Base-by-base conservation (phyloP, 2,797 vertebrate species). In the Enoplosus armatus region DNA sequence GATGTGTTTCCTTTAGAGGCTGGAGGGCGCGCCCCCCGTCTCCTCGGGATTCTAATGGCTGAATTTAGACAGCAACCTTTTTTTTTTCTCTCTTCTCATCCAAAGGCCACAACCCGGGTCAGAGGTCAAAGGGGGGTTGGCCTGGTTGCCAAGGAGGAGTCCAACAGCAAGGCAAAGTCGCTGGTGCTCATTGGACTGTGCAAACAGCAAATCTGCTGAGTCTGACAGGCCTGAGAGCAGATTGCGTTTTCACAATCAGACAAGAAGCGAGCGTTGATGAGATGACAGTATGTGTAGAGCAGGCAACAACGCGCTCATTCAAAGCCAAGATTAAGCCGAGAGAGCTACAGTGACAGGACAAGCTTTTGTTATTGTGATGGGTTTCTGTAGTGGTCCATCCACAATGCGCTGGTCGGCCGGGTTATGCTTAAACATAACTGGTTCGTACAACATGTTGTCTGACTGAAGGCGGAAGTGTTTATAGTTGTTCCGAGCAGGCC, bases 131-230 rank as follows among this genome's bases (percentile, higher is more conserved):
- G 79, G 82, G 82, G 83, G 91, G 83, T 72, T 64, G 69, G 74
- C 53, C 37, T 41, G 80, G 94, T 95, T 94, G 85, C 93, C 89
- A 90, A 56, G 92, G 91, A 88, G 82, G 79, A 76, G 75, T 90
- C 72, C 54, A 58, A 58, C 75, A 31, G 75, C 72, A 27, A 85
- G 87, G 82, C 72, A 90, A 86, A 90, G 66, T 79, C 73, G 77
- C 81, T 82, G 85, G 55, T 80, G 83, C 84, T 91, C 85, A 92
- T 29, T 89, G 92, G 85, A 74, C 87, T 80, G 86, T 89, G 87
- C 85, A 91, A 93, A 92, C 85, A 84, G 85, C 61, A 65, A 81
- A 88, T 89, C 77, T 75, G 80, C 83, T 68, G 76, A 76, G 51
- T 62, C 50, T 87, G 92, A 91, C 89, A 87, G 77, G 81, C 79